These are phyloP conservation scores for Echinarachnius parma DNA, from an alignment of 53 echinoderm and acorn worm genomes.

Conservation along the genomic window DNA sequence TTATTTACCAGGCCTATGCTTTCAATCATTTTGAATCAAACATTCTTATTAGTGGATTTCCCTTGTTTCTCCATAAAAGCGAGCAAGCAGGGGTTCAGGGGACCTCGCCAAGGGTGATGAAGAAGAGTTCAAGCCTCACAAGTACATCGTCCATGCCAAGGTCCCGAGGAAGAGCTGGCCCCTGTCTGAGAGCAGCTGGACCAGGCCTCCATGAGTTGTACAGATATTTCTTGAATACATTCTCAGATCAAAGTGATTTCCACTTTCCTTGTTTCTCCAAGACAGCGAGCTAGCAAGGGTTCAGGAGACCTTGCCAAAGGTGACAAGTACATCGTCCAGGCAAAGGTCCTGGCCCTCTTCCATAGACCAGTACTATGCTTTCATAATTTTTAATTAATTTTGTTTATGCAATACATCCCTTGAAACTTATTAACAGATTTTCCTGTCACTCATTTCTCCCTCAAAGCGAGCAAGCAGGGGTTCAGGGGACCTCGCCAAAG, in stretches of 20 bases:
- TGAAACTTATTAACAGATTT: too few relatives aligned
- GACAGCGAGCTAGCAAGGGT: slow-evolving; percentile 67
- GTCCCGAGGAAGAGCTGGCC: slow-evolving; percentile 98
- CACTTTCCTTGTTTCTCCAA: too few relatives aligned
- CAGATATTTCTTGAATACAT: too few relatives aligned
- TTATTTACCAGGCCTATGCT: too few relatives aligned
- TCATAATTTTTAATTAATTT: too few relatives aligned
- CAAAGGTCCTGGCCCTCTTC: slow-evolving; percentile 88
- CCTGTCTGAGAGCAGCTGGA: slow-evolving; percentile 98
- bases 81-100: slow-evolving; percentile 66
- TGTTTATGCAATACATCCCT: too few relatives aligned
- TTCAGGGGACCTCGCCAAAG: slow-evolving; percentile 55
- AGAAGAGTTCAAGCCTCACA: slow-evolving; percentile 92
- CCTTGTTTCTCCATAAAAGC: too few relatives aligned
- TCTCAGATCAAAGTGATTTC: too few relatives aligned
- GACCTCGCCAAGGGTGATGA: slow-evolving; percentile 61
- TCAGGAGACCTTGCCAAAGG: slow-evolving; percentile 56
- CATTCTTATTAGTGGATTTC: too few relatives aligned
- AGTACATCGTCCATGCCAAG: slow-evolving; percentile 97
- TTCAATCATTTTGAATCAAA: too few relatives aligned
- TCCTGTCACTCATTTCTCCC: slow-evolving; percentile 5
- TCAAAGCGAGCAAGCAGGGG: slow-evolving; percentile 70
- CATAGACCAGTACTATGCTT: slow-evolving; percentile 99
- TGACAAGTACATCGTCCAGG: slow-evolving; percentile 92
- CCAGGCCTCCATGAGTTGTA: too few relatives aligned